phyloP scores from a whole-genome alignment of 1,140 invertebrate genomes.

The Ridgeia piscesae region DNA sequence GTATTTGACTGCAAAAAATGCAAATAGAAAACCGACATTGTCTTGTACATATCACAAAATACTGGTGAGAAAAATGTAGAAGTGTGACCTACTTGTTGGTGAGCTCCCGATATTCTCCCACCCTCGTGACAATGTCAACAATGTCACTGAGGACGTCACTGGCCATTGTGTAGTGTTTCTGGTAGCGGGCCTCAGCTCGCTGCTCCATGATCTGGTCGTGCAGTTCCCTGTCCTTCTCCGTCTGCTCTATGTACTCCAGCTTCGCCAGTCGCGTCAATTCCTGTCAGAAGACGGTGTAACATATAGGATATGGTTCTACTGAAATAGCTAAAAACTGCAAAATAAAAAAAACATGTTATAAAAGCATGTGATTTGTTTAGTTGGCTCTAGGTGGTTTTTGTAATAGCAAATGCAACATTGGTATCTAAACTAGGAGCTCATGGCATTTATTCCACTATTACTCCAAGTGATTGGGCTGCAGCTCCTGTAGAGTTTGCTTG shows the following conservation, averaged over 20 bases:
- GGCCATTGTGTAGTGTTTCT: conserved; percentile 53
- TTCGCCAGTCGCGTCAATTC: conserved; percentile 50
- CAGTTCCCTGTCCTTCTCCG: conserved; percentile 48
- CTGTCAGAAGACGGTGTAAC: conserved; percentile 30
- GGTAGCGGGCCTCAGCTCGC: conserved; percentile 47
- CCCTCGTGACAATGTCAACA: conserved; percentile 53
- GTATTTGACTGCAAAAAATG: neutral
- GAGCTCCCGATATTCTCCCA: conserved; percentile 54
- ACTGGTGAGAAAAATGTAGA: neutral
- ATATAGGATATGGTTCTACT: conserved; percentile 11
- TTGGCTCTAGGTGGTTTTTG: too few species aligned
- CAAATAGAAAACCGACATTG: conserved; percentile 5
- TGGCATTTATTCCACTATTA: too few species aligned
- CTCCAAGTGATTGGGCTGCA: too few species aligned
- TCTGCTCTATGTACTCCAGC: conserved; percentile 53
- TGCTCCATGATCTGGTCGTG: conserved; percentile 55
- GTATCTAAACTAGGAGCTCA: too few species aligned
- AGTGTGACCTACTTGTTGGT: conserved; percentile 49
- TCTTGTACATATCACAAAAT: neutral
- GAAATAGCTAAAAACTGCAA: neutral
- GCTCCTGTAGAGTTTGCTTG: too few species aligned
- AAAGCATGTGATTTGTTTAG: too few species aligned
- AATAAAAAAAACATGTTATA: neutral
- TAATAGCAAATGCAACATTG: too few species aligned
- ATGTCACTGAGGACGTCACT: conserved; percentile 47